Evolutionary conservation across 2,888 invertebrate species (phyloP), one percentile per base, ranked within the genome.

Genomic region (Endotricha flammealis): DNA sequence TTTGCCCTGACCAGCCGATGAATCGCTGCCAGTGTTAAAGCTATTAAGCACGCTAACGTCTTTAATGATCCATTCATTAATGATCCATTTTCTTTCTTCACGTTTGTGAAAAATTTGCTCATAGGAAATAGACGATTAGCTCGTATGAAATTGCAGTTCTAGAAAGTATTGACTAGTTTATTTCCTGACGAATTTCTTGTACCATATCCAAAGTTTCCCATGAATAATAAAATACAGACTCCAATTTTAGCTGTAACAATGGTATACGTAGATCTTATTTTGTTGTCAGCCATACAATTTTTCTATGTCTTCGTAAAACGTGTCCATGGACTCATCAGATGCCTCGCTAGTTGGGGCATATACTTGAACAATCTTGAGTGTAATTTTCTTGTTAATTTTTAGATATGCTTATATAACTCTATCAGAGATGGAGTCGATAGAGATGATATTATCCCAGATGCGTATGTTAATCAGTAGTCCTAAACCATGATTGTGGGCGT

Each of bases 1-100:
- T 13, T 23, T 3, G n/a, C 32, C 12, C 32, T 22, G 1, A 32
- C 8, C 4, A 32, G 23, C 3, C 32, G 32, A 23, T 32, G 32
- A n/a, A 12, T 32, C 32, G 12, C 32, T 32, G 2, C 32, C 20
- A 12, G 12, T 32, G 3, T 32, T 12, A n/a, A 32, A 32, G 1
- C 6, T 2, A 23, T 32, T 32, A 8, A 32, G n/a, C 1, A 23
- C 13, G 4, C 8, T 23, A 8, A 32, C 32, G 9, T 32, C 23
- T 4, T 17, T 11, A 4, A 32, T 2, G 3, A 20, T 32, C 7
- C 12, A 20, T 5, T 32, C 23, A 13, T 32, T 22, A 12, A 12
- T n/a, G 12, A 13, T 32, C 23, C 32, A 32, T n/a, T 23, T 32
- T 4, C 29, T 29, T 29, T 29, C 13, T 3, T 4, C 3, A 1